These are phyloP conservation scores for Pterobdella sp. DNA, from an alignment of 2,888 invertebrate species.

Conservation along the genomic window DNA sequence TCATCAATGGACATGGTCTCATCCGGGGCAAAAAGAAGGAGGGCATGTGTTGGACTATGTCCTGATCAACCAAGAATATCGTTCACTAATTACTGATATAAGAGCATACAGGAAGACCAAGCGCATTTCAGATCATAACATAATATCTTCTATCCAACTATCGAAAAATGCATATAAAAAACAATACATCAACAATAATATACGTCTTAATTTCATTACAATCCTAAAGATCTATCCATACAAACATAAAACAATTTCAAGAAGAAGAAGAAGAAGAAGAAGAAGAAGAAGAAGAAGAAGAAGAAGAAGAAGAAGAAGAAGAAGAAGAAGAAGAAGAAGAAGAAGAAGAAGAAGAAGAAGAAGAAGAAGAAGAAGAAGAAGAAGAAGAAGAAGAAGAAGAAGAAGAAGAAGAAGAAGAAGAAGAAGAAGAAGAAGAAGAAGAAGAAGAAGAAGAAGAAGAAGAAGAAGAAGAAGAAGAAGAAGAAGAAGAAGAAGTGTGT, in stretches of 20 bases:
- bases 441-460: neutral
- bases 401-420: neutral
- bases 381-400: neutral
- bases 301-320: neutral
- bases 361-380: neutral
- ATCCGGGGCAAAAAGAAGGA: too few species aligned
- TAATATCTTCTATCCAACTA: too few species aligned
- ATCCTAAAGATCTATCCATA: neutral
- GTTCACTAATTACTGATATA: too few species aligned
- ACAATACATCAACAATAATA: too few species aligned
- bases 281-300: neutral
- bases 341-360: neutral
- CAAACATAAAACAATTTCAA: neutral
- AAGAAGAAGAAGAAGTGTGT: too few species aligned
- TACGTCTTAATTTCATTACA: too few species aligned
- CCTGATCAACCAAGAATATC: too few species aligned
- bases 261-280: neutral
- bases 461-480: neutral
- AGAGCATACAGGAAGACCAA: too few species aligned
- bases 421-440: neutral
- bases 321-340: neutral
- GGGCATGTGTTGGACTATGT: too few species aligned
- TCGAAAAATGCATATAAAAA: too few species aligned
- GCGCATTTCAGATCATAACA: too few species aligned
- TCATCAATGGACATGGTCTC: too few species aligned